These are phyloP conservation scores for Deroplatys truncata DNA, from an alignment of 2,888 invertebrate genomes.

Conservation along the genomic window DNA sequence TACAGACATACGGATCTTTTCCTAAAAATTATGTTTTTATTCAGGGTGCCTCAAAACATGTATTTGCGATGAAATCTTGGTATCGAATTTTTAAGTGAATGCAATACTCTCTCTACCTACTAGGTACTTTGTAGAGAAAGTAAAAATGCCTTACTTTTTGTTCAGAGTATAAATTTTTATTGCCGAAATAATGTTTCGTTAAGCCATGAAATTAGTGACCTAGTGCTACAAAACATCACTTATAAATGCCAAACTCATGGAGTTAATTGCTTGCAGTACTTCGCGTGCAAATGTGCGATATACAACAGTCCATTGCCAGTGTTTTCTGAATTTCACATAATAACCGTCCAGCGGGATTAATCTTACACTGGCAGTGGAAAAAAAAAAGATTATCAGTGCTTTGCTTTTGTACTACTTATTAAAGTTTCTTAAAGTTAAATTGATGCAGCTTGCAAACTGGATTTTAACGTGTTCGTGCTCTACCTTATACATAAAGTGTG, in stretches of 20 bases:
- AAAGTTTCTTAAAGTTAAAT: neutral
- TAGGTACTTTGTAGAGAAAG: no score
- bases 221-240: conserved; percentile 2
- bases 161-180: no score
- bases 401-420: neutral
- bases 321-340: neutral
- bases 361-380: neutral
- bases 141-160: no score
- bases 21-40: no score
- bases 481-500: no score
- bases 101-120: no score
- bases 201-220: neutral
- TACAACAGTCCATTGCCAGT: neutral
- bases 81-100: no score
- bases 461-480: neutral
- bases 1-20: no score
- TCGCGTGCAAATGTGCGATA: neutral
- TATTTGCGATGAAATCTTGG: no score
- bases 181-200: no score
- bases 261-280: neutral
- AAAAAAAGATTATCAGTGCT: neutral
- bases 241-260: neutral
- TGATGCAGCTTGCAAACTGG: neutral
- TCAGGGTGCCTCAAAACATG: no score
- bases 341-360: neutral